These are phyloP conservation scores for Zoroaster sp. DNA, from an alignment of 53 echinoderm and acorn worm genomes.

Conservation along the genomic window DNA sequence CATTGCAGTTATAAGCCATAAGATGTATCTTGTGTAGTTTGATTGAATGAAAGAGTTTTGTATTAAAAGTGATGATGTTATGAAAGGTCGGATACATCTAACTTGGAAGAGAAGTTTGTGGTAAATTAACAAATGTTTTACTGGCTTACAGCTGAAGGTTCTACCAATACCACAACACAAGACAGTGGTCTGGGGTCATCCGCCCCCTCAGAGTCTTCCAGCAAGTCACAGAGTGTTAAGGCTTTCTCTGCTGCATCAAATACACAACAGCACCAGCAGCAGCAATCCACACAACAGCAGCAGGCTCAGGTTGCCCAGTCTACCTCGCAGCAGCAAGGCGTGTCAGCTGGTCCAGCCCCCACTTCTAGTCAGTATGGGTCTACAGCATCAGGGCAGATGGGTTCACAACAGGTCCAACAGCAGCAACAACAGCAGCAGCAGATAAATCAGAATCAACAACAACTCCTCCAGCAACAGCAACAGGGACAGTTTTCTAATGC, in stretches of 20 bases:
- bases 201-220: slow-evolving; percentile 44
- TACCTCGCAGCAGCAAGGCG: slow-evolving; percentile 18
- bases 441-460: slow-evolving; percentile 39
- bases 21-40: neutral
- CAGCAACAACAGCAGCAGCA: slow-evolving; percentile 55
- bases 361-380: slow-evolving; percentile 24
- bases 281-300: slow-evolving; percentile 42
- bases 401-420: slow-evolving; percentile 42
- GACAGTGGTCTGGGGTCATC: slow-evolving; percentile 86
- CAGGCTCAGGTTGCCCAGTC: slow-evolving; percentile 36
- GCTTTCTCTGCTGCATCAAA: neutral
- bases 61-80: too few species aligned
- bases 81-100: too few species aligned
- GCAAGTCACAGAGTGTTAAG: slow-evolving; percentile 40
- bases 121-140: neutral
- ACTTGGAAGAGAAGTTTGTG: neutral
- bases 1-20: neutral
- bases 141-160: slow-evolving; percentile 35
- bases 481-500: slow-evolving; percentile 18
- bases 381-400: slow-evolving; percentile 21
- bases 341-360: slow-evolving; percentile 36
- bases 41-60: too few species aligned
- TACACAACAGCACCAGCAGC: slow-evolving; percentile 36
- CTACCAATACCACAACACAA: slow-evolving; percentile 42
- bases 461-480: slow-evolving; percentile 38